Percentiles rank a stretch among this genome's conserved stretches.
These are phyloP conservation scores for Psophia crepitans DNA, from an alignment of 2,113 vertebrate genomes.

Conservation along the genomic window DNA sequence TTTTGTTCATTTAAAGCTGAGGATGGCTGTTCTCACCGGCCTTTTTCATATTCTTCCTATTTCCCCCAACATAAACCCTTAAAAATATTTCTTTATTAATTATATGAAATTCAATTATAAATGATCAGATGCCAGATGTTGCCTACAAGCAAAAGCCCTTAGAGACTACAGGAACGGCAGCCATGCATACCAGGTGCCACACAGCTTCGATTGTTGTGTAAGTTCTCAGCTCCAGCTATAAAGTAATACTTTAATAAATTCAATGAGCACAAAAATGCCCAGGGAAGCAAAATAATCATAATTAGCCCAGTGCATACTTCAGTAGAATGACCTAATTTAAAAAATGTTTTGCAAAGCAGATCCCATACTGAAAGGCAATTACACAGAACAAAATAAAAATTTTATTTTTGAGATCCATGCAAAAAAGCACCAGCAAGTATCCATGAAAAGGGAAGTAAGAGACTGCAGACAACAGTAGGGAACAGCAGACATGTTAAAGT, in stretches of 20 bases:
- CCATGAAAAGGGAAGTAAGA: neutral
- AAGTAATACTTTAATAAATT: neutral
- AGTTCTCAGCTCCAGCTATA: neutral
- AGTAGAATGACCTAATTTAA: neutral
- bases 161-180: neutral
- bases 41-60: neutral
- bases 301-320: neutral
- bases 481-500: neutral
- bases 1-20: neutral
- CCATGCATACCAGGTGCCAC: neutral
- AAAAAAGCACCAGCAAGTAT: neutral
- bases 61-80: neutral
- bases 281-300: constrained; percentile 31
- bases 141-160: neutral
- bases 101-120: neutral
- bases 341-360: constrained; percentile 11
- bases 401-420: neutral
- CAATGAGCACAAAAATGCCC: neutral
- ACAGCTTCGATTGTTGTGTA: neutral
- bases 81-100: neutral
- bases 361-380: neutral
- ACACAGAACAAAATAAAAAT: neutral
- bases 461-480: neutral
- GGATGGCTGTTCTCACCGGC: neutral
- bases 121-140: neutral